Conservation (phyloP, 1,140 invertebrate species). For the Contarinia nasturtii region DNA sequence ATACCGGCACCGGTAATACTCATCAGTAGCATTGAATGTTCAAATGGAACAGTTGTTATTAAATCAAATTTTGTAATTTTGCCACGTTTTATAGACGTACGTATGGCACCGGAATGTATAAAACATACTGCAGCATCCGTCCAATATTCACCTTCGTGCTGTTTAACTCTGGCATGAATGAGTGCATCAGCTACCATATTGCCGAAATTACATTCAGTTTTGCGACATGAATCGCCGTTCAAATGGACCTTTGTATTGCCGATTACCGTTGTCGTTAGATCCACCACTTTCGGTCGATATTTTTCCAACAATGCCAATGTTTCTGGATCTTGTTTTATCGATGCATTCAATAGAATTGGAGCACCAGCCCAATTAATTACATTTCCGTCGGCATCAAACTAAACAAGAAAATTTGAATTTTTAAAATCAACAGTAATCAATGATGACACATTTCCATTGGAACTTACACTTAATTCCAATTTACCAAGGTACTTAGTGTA, state of each 20-base stretch:
- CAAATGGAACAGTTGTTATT: conserved; percentile 32
- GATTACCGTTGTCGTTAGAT: conserved; percentile 19
- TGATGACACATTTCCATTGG: too few relatives aligned
- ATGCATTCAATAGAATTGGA: conserved; percentile 56
- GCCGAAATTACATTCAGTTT: conserved; percentile 65
- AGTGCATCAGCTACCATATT: conserved; percentile 64
- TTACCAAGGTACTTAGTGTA: conserved; percentile 75
- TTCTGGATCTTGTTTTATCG: conserved; percentile 39
- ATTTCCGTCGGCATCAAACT: conserved; percentile 42
- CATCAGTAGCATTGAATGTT: conserved; percentile 27
- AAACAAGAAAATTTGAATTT: too few relatives aligned
- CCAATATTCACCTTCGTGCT: conserved; percentile 35
- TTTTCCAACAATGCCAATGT: conserved; percentile 38
- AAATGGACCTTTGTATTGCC: conserved; percentile 43
- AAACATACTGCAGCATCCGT: conserved; percentile 57
- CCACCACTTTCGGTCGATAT: conserved; percentile 25
- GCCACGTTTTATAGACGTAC: conserved; percentile 11
- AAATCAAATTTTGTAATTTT: conserved; percentile 14
- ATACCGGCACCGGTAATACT: conserved; percentile 30
- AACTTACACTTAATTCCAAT: conserved; percentile 30
- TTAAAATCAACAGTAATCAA: too few relatives aligned
- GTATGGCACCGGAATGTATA: conserved; percentile 42
- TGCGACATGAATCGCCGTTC: conserved; percentile 41
- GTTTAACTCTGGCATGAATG: conserved; percentile 28
- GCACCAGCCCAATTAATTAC: conserved; percentile 48